Percentiles rank a stretch among this genome's conserved stretches.
Evolutionary conservation across 2,888 invertebrate genomes (phyloP).

Genomic region (Cryptosula pallasiana): DNA sequence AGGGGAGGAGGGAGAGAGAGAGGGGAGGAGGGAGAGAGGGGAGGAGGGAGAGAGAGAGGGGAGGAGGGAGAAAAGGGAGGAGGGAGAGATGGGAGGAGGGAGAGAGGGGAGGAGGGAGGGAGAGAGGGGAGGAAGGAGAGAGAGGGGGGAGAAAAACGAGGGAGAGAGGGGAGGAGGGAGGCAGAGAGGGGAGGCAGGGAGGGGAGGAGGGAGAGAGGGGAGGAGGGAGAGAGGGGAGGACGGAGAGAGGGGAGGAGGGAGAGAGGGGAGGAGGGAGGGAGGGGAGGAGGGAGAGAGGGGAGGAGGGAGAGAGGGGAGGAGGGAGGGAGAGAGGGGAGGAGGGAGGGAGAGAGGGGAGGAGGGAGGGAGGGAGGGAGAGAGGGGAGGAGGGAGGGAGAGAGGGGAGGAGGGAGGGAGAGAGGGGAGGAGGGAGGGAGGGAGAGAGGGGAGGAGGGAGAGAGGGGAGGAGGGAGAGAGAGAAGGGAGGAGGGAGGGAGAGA

Average conservation of each 20-base stretch:
- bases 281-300: constrained; percentile 18
- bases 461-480: no score
- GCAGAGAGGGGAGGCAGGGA: no score
- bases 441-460: constrained; percentile 10
- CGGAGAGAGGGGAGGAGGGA: no score
- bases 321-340: constrained; percentile 10
- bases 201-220: constrained; percentile 3
- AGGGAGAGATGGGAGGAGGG: no score
- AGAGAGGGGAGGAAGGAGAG: no score
- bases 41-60: no score
- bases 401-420: constrained; percentile 10
- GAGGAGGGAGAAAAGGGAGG: constrained; percentile 10
- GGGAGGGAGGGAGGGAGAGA: not conserved
- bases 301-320: constrained; percentile 10
- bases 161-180: no score
- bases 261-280: constrained; percentile 1
- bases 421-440: constrained; percentile 10
- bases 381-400: constrained; percentile 10
- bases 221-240: no score
- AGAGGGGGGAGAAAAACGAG: not conserved
- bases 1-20: no score
- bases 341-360: constrained; percentile 10
- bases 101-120: no score
- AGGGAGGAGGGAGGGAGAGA: no score
- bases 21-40: no score